Base-by-base conservation (phyloP, 2,888 invertebrate species). In the Beris chalybata region DNA sequence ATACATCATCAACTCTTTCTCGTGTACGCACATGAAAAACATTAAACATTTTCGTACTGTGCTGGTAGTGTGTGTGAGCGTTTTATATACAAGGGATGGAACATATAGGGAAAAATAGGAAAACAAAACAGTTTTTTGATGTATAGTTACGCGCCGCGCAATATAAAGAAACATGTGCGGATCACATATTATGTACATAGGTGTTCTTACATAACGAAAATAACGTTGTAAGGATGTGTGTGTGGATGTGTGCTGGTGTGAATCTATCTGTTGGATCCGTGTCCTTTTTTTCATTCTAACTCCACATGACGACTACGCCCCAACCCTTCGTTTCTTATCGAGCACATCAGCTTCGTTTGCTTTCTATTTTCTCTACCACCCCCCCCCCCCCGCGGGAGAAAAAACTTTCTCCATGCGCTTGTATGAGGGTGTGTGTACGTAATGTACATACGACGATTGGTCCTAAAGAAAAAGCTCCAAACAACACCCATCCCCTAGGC, bases 1-100 rank as follows among this genome's bases (percentile, higher is more conserved):
- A 69, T 69, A 67, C 63, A 69, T 65, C 67, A 67, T 69, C 69
- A 69, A 69, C 69, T 69, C 69, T 69, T 69, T 69, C 67, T 67
- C 67, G 50, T 50, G 22, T 61, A 67, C 67, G 69, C 67, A 69
- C 65, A 66, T 69, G 67, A 59, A 69, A 67, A 56, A 57, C 56
- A 65, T 50, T 57, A 56, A 65, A 56, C 48, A 61, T 50, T 54
- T 52, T 13, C 47, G 58, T 59, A 57, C 48, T 32, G 59, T 59
- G 13, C 32, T 52, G 38, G 50, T 43, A 66, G 52, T 38, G 38
- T 38, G 38, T 38, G 38, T 38, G 9, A 7, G 38, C 9, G 9
- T 38, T 38, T 32, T 15, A 48, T 48, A 12, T 48, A 29, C 29
- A 58, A 56, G 50, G 15, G 44, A 65, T 48, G 50, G 52, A 52